A percentile compares a stretch with the other conserved stretches of the same genome.
These are phyloP conservation scores for Coturnix japonica DNA, from an alignment of 2,113 vertebrate species.

Conservation along the genomic window DNA sequence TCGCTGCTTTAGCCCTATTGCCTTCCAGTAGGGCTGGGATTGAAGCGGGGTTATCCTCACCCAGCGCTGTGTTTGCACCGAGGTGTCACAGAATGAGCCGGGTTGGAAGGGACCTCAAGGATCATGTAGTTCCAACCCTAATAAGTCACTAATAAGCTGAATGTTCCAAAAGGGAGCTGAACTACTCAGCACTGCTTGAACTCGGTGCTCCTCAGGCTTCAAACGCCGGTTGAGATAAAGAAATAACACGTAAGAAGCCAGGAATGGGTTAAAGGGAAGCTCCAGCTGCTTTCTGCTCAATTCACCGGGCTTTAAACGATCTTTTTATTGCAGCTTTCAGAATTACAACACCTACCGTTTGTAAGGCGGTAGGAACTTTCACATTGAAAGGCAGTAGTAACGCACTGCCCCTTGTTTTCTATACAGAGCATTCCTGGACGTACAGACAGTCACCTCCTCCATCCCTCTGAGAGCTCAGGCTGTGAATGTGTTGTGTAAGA, in stretches of 20 bases:
- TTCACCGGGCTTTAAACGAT: background rate
- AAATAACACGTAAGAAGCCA: background rate
- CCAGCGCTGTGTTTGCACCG: accelerated
- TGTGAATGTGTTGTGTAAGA: background rate
- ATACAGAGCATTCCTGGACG: background rate
- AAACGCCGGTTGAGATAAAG: accelerated
- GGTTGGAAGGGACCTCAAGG: too few relatives aligned
- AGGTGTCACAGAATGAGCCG: accelerated
- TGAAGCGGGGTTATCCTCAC: accelerated
- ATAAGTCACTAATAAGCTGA: accelerated
- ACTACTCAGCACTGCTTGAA: accelerated
- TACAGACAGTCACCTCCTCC: background rate
- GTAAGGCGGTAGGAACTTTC: too few relatives aligned
- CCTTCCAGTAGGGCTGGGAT: background rate
- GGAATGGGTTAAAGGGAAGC: background rate
- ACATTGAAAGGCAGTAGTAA: background rate
- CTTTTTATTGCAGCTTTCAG: background rate
- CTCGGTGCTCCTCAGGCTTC: accelerated
- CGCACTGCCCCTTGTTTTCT: background rate
- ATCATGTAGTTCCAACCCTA: too few relatives aligned
- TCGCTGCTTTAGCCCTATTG: accelerated
- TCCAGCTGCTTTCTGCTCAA: background rate
- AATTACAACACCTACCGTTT: background rate
- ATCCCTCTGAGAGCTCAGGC: accelerated
- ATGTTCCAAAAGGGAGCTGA: background rate